Conservation (phyloP, 2,888 invertebrate genomes). For the Fragum fragum region DNA sequence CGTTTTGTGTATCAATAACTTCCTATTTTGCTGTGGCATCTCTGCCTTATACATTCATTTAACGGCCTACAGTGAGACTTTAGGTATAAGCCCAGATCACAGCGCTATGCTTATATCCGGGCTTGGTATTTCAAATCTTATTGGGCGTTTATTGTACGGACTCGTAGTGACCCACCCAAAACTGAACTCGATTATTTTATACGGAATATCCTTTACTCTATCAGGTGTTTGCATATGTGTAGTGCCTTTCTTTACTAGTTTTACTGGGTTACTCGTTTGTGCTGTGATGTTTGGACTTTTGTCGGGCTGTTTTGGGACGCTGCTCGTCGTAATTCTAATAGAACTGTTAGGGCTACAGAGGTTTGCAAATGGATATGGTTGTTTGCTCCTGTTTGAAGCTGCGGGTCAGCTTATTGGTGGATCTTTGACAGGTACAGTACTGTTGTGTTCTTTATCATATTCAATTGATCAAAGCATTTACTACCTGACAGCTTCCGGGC, state of each 20-base stretch:
- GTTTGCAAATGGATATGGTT: constrained; percentile 75
- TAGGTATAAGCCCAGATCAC: constrained; percentile 62
- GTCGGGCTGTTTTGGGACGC: constrained; percentile 71
- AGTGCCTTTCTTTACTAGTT: constrained; percentile 57
- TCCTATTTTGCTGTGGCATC: constrained; percentile 73
- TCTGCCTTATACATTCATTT: constrained; percentile 76
- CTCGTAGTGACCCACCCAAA: constrained; percentile 58
- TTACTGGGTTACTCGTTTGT: constrained; percentile 59
- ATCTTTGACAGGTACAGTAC: constrained; percentile 70
- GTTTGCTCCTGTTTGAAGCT: constrained; percentile 71
- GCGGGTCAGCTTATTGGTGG: constrained; percentile 74
- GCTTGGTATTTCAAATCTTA: constrained; percentile 72
- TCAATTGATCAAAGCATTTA: too few species aligned
- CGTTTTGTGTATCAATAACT: constrained; percentile 70
- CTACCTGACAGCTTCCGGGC: too few species aligned
- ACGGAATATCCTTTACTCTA: constrained; percentile 61
- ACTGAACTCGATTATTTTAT: constrained; percentile 62
- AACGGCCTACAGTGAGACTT: constrained; percentile 65
- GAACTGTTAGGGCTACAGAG: constrained; percentile 68
- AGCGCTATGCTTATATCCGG: constrained; percentile 72
- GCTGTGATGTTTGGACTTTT: constrained; percentile 70
- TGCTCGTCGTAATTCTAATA: constrained; percentile 68
- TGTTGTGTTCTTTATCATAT: too few species aligned
- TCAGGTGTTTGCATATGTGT: constrained; percentile 68
- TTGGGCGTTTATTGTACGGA: constrained; percentile 73